Percentiles rank a stretch among this genome's conserved stretches.
Conservation (phyloP, 2,113 vertebrate genomes). For the Ascaphus truei region DNA sequence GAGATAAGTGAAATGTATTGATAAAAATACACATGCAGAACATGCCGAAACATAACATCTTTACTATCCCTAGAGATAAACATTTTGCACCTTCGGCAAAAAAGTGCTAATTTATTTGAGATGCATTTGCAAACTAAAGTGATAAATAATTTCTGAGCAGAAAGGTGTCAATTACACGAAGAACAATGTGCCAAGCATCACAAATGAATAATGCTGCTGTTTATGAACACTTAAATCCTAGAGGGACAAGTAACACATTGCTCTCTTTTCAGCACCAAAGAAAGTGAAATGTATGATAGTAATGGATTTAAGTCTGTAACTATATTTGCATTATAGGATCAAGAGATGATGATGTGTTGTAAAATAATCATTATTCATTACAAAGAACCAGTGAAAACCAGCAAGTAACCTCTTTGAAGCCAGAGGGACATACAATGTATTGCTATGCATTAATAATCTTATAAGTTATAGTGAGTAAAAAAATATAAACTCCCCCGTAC, state of each 20-base stretch:
- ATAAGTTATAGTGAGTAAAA: no score
- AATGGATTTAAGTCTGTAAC: not conserved
- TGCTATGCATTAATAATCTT: no score
- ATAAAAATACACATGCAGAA: no score
- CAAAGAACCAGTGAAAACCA: not conserved
- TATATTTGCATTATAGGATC: not conserved
- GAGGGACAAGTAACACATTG: not conserved
- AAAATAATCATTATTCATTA: conserved; percentile 3
- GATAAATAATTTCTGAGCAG: conserved; percentile 29
- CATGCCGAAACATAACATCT: no score
- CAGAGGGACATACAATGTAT: no score
- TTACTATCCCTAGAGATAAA: conserved; percentile 10
- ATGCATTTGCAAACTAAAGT: conserved; percentile 6
- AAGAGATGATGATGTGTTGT: not conserved
- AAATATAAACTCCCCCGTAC: no score
- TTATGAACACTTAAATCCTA: conserved; percentile 25
- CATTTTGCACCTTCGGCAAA: not conserved
- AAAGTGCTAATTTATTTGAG: conserved; percentile 12
- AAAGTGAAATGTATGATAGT: not conserved
- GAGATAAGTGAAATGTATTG: no score
- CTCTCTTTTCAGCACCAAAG: not conserved
- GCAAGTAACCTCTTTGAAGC: not conserved
- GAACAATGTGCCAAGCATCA: conserved; percentile 19
- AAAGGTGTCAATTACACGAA: conserved; percentile 23
- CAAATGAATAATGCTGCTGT: not conserved